A percentile compares a stretch with the other conserved stretches of the same genome.
These are phyloP conservation scores for Synergus laeviventris DNA, from an alignment of 2,888 invertebrate genomes.

Conservation along the genomic window DNA sequence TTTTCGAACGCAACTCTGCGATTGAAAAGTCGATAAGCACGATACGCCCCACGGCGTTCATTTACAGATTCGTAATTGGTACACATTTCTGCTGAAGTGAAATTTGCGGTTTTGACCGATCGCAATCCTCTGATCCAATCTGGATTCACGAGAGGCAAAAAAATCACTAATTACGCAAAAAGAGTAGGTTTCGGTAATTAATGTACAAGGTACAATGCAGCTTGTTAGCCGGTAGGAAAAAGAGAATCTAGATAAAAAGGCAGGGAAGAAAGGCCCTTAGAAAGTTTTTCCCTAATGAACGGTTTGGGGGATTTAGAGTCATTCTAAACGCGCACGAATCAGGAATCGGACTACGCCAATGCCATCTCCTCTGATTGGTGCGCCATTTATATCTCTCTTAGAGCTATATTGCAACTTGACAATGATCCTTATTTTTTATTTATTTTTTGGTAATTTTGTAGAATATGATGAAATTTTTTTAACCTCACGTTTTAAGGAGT, in stretches of 20 bases:
- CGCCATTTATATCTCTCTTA: not conserved
- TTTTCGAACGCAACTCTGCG: conserved; percentile 41
- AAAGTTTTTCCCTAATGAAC: not conserved
- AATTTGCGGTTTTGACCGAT: conserved; percentile 61
- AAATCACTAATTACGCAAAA: conserved; percentile 13
- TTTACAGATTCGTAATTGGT: conserved; percentile 72
- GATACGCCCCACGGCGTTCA: conserved; percentile 71
- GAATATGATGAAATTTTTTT: not conserved
- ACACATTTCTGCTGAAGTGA: conserved; percentile 70
- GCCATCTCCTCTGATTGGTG: not conserved
- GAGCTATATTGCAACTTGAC: not conserved
- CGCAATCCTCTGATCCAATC: conserved; percentile 48
- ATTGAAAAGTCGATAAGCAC: conserved; percentile 68
- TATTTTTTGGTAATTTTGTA: not conserved
- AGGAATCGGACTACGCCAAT: not conserved
- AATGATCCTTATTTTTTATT: not conserved
- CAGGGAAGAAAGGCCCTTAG: not conserved
- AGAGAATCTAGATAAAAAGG: not conserved
- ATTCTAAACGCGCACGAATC: not conserved
- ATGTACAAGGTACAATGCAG: not conserved
- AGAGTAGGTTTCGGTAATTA: not conserved
- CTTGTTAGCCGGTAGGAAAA: not conserved
- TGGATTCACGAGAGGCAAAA: not conserved
- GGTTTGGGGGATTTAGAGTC: not conserved
- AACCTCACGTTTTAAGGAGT: not conserved